Conservation (phyloP, 2,113 vertebrate species). For the Leptobrachium leishanense region DNA sequence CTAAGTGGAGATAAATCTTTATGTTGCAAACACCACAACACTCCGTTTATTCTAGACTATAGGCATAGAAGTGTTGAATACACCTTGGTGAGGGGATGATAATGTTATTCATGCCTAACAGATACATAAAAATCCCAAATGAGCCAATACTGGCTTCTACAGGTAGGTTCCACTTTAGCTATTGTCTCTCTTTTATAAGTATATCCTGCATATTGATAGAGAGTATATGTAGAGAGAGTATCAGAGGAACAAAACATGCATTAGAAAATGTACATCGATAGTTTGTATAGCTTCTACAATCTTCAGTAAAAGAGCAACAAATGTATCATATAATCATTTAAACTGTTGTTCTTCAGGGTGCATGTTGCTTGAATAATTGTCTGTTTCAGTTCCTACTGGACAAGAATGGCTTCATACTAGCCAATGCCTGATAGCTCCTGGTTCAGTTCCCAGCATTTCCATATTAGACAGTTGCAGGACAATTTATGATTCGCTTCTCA, state of each 20-base stretch:
- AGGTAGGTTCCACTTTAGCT: conserved; percentile 22
- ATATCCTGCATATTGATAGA: conserved; percentile 39
- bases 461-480: conserved; percentile 83
- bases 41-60: conserved; percentile 18
- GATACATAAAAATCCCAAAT: conserved; percentile 29
- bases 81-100: conserved; percentile 10
- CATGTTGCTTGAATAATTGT: conserved; percentile 3
- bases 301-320: conserved; percentile 12
- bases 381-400: neutral
- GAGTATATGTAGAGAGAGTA: conserved; percentile 37
- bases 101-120: conserved; percentile 29
- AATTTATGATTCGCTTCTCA: conserved; percentile 83
- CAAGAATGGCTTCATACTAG: neutral
- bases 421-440: neutral
- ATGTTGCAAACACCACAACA: conserved; percentile 19
- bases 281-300: conserved; percentile 32
- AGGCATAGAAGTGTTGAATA: conserved; percentile 39
- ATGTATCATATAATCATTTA: conserved; percentile 8
- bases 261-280: conserved; percentile 35
- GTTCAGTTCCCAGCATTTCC: conserved; percentile 35
- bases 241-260: conserved; percentile 36
- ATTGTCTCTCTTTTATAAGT: conserved; percentile 23
- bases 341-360: neutral
- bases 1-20: conserved; percentile 8
- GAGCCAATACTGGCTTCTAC: conserved; percentile 12